Evolutionary conservation across 2,113 vertebrate species (phyloP).

Genomic region (Caloenas nicobarica): DNA sequence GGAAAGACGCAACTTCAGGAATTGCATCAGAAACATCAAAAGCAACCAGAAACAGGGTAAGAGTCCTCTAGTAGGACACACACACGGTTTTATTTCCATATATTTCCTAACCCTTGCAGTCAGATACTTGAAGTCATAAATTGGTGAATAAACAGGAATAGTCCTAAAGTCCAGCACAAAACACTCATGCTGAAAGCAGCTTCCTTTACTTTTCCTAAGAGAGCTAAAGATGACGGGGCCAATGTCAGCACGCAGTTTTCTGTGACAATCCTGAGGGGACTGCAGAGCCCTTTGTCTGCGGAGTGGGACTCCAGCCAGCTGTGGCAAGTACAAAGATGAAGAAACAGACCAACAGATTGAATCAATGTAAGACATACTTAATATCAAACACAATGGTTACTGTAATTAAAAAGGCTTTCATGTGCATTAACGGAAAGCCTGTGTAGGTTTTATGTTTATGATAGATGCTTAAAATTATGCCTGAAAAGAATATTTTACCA

Average conservation of each 20-base stretch:
- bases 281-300: neutral
- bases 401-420: neutral
- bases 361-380: slow-evolving; percentile 15
- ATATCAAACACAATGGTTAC: neutral
- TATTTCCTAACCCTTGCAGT: neutral
- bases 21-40: neutral
- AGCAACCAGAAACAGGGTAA: neutral
- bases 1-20: neutral
- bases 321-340: slow-evolving; percentile 6
- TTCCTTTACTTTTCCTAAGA: neutral
- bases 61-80: neutral
- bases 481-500: neutral
- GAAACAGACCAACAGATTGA: slow-evolving; percentile 13
- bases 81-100: neutral
- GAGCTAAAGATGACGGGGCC: neutral
- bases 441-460: neutral
- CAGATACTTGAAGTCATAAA: neutral
- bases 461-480: neutral
- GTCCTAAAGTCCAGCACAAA: neutral
- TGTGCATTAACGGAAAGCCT: neutral
- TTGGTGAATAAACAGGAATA: neutral
- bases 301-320: neutral
- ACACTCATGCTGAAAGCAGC: neutral
- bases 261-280: neutral
- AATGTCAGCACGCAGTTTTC: neutral